Base-by-base conservation (phyloP, 2,113 vertebrate species). In the Macquaria australasica region DNA sequence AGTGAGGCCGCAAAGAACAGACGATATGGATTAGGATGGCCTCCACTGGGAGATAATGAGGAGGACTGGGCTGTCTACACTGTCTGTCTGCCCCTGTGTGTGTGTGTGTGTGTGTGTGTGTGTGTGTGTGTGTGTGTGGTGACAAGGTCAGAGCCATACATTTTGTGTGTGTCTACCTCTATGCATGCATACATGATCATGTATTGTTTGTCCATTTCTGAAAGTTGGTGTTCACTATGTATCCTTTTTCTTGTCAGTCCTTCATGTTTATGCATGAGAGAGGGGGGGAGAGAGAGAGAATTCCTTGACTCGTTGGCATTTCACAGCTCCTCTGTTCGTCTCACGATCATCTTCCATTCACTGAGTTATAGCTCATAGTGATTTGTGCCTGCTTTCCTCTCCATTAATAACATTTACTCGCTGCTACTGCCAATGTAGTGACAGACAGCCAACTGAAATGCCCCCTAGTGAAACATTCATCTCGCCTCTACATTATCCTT, bases 31-130 rank as follows among this genome's bases (percentile, higher is more conserved):
- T 93, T 84, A 87, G 79, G 79, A 85, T 66, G 90, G 88, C 84
- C 86, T 90, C 91, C 79, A 15, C 89, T 87, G 92, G 81, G 89
- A 94, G 91, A 90, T 92, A 93, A 93, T 88, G 91, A 94, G 91
- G 55, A 84, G 50, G 20, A 82, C 68, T 53, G 37, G 43, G 37
- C 55, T 81, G 79, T 77, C 58, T 66, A 37, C 79, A 69, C 69
- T 75, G 28, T 31, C 28, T 31, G 28, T 31, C 28, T 31, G 28
- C 28, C 28, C 28, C 2, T 31, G 28, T 31, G 28, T 75, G 20
- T 55, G 31, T 63, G 31, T 58, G 41, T 81, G 25, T 39, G 18
- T 41, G 28, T 63, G 58, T 50, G 41, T 60, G 39, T 43, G 10
- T 72, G 12, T 50, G 9, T 51, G 31, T 48, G 48, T 55, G 53